Percentiles rank a stretch among this genome's conserved stretches.
phyloP scores from a whole-genome alignment of 2,797 vertebrate genomes.

The Gorsachius magnificus region DNA sequence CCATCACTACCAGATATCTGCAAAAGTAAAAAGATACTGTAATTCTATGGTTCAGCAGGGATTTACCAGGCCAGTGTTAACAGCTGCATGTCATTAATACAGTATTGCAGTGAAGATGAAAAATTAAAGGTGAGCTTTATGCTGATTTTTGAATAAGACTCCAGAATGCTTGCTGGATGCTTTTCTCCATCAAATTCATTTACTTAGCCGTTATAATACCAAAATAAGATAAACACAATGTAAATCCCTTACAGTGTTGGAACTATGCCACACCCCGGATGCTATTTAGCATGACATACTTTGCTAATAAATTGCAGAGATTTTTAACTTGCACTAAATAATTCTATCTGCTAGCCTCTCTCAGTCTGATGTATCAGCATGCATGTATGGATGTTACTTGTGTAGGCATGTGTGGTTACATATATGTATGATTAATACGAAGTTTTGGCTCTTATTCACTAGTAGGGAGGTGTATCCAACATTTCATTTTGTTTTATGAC shows the following conservation, averaged over 20 bases:
- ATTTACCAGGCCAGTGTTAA: neutral
- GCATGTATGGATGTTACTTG: neutral
- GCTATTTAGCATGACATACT: neutral
- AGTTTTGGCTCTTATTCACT: neutral
- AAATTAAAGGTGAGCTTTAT: neutral
- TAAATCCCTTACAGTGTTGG: neutral
- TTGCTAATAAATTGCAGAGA: neutral
- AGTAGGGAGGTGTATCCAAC: neutral
- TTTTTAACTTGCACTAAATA: neutral
- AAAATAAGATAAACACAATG: neutral
- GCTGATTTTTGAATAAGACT: neutral
- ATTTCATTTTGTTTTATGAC: neutral
- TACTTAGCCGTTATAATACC: neutral
- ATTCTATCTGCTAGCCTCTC: neutral
- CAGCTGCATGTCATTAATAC: neutral
- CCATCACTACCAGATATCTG: neutral
- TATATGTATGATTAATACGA: neutral
- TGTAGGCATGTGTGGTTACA: neutral
- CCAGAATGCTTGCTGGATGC: neutral
- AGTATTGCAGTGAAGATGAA: neutral
- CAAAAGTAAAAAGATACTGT: neutral
- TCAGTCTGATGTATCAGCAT: neutral
- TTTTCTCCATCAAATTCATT: neutral
- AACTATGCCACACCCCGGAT: neutral
- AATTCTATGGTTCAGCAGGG: neutral